Conservation (phyloP, 2,113 vertebrate genomes). For the Jacana jacana region DNA sequence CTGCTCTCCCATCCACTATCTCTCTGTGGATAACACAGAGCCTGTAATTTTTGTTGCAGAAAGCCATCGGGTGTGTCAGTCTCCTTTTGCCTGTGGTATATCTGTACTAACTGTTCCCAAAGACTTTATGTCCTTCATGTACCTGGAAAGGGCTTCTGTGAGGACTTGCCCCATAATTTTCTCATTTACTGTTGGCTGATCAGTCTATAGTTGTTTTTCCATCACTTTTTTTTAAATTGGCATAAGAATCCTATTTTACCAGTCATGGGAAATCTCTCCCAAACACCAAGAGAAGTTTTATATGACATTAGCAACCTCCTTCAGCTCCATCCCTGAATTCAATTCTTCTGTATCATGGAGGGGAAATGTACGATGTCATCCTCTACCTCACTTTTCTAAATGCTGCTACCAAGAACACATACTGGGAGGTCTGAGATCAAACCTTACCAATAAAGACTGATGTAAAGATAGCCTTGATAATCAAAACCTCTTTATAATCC, state of each 20-base stretch:
- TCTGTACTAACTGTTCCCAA: neutral
- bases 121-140: neutral
- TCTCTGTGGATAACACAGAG: too few relatives aligned
- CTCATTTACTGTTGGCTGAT: neutral
- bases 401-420: neutral
- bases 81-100: neutral
- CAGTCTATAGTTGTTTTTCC: neutral
- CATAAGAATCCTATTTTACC: too few relatives aligned
- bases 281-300: neutral
- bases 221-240: neutral
- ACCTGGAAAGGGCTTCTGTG: neutral
- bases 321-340: neutral
- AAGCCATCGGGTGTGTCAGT: neutral
- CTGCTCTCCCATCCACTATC: neutral
- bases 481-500: neutral
- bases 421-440: neutral
- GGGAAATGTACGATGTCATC: neutral
- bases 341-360: neutral
- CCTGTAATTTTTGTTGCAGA: neutral
- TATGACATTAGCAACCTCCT: neutral
- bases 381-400: neutral
- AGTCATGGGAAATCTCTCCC: neutral
- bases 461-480: fast-evolving
- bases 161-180: neutral
- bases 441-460: neutral